phyloP scores from a whole-genome alignment of 23 tunicate genomes.

The Phallusia fumigata region DNA sequence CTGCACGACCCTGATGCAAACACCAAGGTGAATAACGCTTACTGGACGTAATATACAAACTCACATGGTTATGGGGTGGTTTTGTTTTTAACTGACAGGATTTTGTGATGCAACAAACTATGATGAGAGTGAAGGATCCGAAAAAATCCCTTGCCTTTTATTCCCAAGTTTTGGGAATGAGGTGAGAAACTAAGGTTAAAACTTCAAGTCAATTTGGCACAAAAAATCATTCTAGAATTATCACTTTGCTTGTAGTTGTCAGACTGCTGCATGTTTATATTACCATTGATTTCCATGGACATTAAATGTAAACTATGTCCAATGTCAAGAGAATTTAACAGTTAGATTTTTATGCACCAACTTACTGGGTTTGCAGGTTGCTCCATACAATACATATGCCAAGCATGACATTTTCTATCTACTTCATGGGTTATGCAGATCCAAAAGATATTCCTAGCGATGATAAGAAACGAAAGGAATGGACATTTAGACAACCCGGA shows the following conservation, averaged over 20 bases:
- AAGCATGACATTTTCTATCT: slow-evolving; percentile 75
- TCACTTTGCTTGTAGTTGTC: too few species aligned
- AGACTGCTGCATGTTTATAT: too few species aligned
- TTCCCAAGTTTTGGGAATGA: slow-evolving; percentile 85
- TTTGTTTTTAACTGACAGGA: slow-evolving; percentile 39
- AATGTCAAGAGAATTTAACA: too few species aligned
- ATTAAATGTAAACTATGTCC: too few species aligned
- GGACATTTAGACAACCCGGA: slow-evolving; percentile 73
- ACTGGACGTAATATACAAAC: too few species aligned
- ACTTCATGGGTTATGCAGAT: slow-evolving; percentile 88
- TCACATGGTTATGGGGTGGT: background rate
- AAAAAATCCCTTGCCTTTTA: slow-evolving; percentile 75
- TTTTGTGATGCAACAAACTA: slow-evolving; percentile 88
- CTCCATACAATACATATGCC: slow-evolving; percentile 39
- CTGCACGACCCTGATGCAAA: background rate
- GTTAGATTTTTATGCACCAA: background rate
- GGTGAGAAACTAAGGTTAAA: slow-evolving; percentile 19
- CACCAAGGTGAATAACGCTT: background rate
- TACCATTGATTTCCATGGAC: too few species aligned
- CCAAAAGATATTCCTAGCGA: slow-evolving; percentile 70
- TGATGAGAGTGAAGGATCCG: slow-evolving; percentile 85
- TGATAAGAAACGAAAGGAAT: slow-evolving; percentile 25
- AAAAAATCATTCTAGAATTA: too few species aligned
- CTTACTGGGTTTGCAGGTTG: slow-evolving; percentile 23
- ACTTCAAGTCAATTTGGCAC: background rate